A percentile compares a stretch with the other conserved stretches of the same genome.
These are phyloP conservation scores for Melanerpes aurifrons DNA, from an alignment of 2,113 vertebrate species.

Conservation along the genomic window DNA sequence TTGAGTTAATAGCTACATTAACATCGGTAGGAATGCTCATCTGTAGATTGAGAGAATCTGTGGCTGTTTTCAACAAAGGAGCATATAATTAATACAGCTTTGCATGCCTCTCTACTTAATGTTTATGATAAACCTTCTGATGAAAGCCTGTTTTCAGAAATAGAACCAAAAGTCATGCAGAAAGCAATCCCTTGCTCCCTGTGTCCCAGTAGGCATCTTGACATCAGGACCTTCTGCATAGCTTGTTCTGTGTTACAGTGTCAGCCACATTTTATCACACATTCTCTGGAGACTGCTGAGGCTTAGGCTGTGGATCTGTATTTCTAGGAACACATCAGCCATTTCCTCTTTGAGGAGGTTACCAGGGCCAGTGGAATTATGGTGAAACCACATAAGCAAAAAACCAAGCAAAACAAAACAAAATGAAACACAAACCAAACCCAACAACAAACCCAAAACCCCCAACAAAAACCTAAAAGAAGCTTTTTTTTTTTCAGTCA, in stretches of 20 bases:
- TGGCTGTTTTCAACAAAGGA: not conserved
- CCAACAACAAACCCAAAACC: not conserved
- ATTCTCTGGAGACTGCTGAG: not conserved
- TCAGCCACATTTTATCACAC: not conserved
- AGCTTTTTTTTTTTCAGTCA: not conserved
- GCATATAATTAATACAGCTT: not conserved
- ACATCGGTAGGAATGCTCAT: not conserved
- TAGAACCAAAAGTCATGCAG: not conserved
- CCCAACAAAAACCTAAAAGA: not conserved
- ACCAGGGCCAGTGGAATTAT: not conserved
- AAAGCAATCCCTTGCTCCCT: not conserved
- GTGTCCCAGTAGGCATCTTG: not conserved
- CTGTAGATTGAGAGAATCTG: not conserved
- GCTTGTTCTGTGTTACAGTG: not conserved
- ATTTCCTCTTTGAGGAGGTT: not conserved
- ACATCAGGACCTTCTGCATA: not conserved
- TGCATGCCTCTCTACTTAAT: not conserved
- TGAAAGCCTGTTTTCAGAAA: not conserved
- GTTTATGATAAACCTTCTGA: not conserved
- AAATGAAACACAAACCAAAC: no score
- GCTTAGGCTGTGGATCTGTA: not conserved
- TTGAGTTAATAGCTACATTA: not conserved
- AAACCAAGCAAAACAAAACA: not conserved
- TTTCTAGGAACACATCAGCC: not conserved
- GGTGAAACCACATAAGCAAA: not conserved